These are phyloP conservation scores for Heliconius congener DNA, from an alignment of 1,140 invertebrate genomes.

Conservation along the genomic window DNA sequence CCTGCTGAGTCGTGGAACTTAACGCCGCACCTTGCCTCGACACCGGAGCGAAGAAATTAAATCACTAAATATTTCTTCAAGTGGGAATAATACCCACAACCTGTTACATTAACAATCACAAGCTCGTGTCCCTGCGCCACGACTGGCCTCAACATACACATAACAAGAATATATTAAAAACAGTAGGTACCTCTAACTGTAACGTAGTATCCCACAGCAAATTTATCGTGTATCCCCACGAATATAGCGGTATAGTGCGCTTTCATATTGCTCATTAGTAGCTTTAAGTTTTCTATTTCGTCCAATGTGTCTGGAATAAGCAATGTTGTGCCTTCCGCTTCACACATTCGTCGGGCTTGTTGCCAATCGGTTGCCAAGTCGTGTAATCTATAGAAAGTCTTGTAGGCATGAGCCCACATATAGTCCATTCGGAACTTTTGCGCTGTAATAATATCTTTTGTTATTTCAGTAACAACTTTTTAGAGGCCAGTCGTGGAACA, in stretches of 20 bases:
- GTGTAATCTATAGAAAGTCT: slow-evolving; percentile 61
- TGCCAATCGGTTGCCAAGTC: slow-evolving; percentile 59
- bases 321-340: slow-evolving; percentile 58
- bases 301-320: slow-evolving; percentile 57
- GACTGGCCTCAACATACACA: too few relatives aligned
- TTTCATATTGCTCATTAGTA: slow-evolving; percentile 66
- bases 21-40: too few relatives aligned
- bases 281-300: slow-evolving; percentile 64
- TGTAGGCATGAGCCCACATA: slow-evolving; percentile 60
- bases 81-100: too few relatives aligned
- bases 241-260: slow-evolving; percentile 61
- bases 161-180: neutral
- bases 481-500: too few relatives aligned
- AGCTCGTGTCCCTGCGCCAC: too few relatives aligned
- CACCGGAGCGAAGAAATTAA: too few relatives aligned
- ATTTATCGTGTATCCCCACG: slow-evolving; percentile 61
- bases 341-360: slow-evolving; percentile 60
- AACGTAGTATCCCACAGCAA: slow-evolving; percentile 57
- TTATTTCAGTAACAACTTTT: neutral
- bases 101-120: too few relatives aligned
- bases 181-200: slow-evolving; percentile 50
- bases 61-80: too few relatives aligned
- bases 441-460: slow-evolving; percentile 36
- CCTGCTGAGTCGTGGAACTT: too few relatives aligned
- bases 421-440: slow-evolving; percentile 64